These are phyloP conservation scores for Paramormyrops hopkinsi DNA, from an alignment of 2,797 vertebrate species.

Conservation along the genomic window DNA sequence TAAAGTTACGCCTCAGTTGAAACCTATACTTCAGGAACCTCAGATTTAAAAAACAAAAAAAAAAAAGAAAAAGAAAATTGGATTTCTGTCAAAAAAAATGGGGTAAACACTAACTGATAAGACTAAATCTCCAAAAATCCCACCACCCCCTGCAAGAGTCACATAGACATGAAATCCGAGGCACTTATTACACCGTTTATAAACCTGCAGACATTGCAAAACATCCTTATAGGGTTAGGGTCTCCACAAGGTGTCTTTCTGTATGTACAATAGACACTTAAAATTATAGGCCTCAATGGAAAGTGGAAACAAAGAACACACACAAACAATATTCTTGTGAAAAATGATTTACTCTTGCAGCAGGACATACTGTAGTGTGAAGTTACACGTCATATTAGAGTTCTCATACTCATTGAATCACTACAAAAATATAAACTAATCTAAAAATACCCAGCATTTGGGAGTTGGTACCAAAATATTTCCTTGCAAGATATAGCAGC, in stretches of 20 bases:
- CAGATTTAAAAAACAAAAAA: not conserved
- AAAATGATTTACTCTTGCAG: conserved; percentile 53
- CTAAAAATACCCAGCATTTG: conserved; percentile 55
- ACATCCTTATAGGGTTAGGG: not conserved
- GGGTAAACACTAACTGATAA: not conserved
- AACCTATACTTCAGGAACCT: not conserved
- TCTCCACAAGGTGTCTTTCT: not conserved
- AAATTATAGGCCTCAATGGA: not conserved
- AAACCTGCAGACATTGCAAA: not conserved
- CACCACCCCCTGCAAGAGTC: not conserved
- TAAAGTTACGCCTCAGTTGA: not conserved
- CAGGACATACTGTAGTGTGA: conserved; percentile 64
- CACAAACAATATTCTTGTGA: conserved; percentile 13
- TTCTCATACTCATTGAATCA: conserved; percentile 58
- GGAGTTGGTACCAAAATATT: conserved; percentile 71
- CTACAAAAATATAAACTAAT: conserved; percentile 71
- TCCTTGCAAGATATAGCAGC: conserved; percentile 60
- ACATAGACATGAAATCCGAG: not conserved
- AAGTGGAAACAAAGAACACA: not conserved
- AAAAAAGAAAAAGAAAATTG: not conserved
- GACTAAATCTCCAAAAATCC: not conserved
- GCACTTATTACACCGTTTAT: not conserved
- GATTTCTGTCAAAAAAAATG: not conserved
- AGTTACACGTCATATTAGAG: conserved; percentile 55
- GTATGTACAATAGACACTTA: not conserved